These are phyloP conservation scores for Chlorops oryzae DNA, from an alignment of 1,140 invertebrate genomes.

Conservation along the genomic window DNA sequence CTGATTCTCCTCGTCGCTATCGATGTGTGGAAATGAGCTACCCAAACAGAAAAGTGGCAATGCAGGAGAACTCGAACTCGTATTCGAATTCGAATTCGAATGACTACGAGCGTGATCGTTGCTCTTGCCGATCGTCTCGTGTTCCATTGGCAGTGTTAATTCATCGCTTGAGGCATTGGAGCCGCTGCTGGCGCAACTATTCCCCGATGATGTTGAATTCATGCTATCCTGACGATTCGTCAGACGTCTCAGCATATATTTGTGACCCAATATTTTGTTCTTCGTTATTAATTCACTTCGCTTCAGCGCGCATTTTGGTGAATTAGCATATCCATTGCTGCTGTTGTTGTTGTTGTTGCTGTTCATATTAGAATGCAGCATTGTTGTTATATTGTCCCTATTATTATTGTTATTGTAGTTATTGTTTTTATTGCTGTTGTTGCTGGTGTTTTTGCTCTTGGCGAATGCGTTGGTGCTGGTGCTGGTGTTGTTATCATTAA, in stretches of 20 bases:
- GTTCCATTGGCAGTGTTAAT: conserved; percentile 13
- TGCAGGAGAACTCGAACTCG: conserved; percentile 32
- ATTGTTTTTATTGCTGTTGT: conserved; percentile 13
- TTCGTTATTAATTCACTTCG: conserved; percentile 48
- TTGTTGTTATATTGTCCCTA: neutral
- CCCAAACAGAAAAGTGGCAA: conserved; percentile 58
- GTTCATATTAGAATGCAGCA: conserved; percentile 1
- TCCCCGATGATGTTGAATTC: conserved; percentile 44
- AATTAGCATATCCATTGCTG: conserved; percentile 13
- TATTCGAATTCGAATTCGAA: conserved; percentile 6
- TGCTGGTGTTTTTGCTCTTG: conserved; percentile 13
- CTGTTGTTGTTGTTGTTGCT: conserved; percentile 18
- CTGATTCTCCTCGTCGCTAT: conserved; percentile 64
- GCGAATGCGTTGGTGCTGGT: neutral
- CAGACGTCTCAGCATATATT: conserved; percentile 42
- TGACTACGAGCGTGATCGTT: neutral
- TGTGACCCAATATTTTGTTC: conserved; percentile 46
- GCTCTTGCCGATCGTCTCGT: conserved; percentile 11
- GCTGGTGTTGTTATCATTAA: neutral
- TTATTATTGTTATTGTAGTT: conserved; percentile 18
- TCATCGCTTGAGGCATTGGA: conserved; percentile 23
- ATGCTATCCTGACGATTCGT: conserved; percentile 45
- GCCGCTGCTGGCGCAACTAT: conserved; percentile 37
- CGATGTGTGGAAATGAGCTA: conserved; percentile 64
- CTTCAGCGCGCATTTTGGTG: conserved; percentile 43